Evolutionary conservation across 2,113 vertebrate genomes (phyloP).

Genomic region (Anas platyrhynchos): DNA sequence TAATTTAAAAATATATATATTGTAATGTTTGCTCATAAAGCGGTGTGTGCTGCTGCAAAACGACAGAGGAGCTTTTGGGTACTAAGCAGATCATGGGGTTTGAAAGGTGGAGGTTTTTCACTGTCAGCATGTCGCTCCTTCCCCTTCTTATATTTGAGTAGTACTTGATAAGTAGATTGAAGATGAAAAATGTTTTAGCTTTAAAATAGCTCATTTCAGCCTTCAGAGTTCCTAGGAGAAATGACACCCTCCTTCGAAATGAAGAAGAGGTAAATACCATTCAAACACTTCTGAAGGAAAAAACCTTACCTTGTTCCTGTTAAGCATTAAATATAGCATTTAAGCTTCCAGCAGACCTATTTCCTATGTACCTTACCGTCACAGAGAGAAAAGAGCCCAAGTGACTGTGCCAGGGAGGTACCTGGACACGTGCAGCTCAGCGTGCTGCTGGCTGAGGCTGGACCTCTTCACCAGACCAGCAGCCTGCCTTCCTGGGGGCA

Average conservation of each 20-base stretch:
- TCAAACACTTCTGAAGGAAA: not conserved
- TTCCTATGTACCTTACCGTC: not conserved
- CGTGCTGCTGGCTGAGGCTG: not conserved
- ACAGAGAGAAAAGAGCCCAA: not conserved
- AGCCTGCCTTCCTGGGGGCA: not conserved
- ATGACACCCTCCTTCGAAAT: not conserved
- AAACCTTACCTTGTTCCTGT: not conserved
- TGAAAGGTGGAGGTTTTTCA: not conserved
- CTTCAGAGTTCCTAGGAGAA: not conserved
- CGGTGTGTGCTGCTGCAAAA: not conserved
- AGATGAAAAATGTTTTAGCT: not conserved
- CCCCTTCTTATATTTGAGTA: not conserved
- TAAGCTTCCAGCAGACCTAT: not conserved
- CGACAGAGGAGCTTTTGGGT: not conserved
- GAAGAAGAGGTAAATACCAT: not conserved
- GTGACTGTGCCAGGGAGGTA: not conserved
- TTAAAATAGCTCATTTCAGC: not conserved
- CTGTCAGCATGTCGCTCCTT: not conserved
- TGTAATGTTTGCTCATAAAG: not conserved
- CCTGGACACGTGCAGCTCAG: not conserved
- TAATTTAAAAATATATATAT: not conserved
- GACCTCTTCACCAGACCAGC: not conserved
- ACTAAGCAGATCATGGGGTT: not conserved
- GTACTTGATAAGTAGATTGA: not conserved
- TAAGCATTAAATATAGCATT: not conserved